Evolutionary conservation across 2,797 vertebrate species (phyloP), one percentile per base, ranked within the genome.

Genomic region (Pempheris klunzingeri): DNA sequence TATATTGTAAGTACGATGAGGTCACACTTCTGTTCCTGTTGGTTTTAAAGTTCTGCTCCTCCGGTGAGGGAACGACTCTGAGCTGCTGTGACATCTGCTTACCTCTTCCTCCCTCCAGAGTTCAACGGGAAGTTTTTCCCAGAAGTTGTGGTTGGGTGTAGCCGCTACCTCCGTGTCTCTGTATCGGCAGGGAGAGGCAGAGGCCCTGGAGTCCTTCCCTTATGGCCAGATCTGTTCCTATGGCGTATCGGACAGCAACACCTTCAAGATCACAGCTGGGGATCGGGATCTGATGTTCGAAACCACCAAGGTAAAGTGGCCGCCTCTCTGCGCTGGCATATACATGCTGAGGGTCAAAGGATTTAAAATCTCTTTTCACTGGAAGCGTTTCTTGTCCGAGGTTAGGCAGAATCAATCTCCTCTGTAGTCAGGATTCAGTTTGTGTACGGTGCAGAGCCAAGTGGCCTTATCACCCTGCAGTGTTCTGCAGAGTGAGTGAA

Each of bases 161-260:
- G 96, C 96, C 7, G 96, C 97, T 77, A 95, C 96, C 64, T 95
- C 95, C 0, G 95, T 98, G 77, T 97, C 96, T 18, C 93, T 98
- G 69, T 98, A 97, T 89, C 96, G 95, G 44, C 96, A 97, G 0
- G 97, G 97, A 7, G 97, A 98, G 76, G 94, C 95, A 0, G 97
- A 99, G 72, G 95, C 97, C 11, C 86, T 98, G 82, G 97, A 98
- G 92, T 96, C 92, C 26, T 95, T 98, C 83, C 95, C 95, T 71
- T 97, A 98, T 0, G 92, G 95, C 46, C 96, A 96, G 79, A 98
- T 99, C 92, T 96, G 96, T 82, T 96, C 97, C 71, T 98, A 97
- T 0, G 96, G 96, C 0, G 93, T 96, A 32, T 96, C 95, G 0
- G 96, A 97, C 79, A 95, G 96, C 90, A 95, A 96, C 93, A 97